Percentiles rank a stretch among this genome's conserved stretches.
Conservation (phyloP, 2,797 vertebrate species). For the Cheracebus regulus region DNA sequence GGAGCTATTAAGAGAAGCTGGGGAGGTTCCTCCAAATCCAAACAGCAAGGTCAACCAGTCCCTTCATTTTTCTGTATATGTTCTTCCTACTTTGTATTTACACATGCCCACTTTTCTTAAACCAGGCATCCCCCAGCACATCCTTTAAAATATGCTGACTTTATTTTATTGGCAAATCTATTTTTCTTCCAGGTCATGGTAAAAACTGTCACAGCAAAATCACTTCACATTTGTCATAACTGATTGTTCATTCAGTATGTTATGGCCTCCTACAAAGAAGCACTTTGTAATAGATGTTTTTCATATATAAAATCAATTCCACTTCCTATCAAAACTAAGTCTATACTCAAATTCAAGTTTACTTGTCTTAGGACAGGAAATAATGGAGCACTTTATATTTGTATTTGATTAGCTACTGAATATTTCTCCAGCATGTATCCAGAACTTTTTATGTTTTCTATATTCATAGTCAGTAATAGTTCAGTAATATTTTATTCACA, state of each 20-base stretch:
- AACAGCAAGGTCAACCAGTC: background rate
- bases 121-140: background rate
- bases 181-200: background rate
- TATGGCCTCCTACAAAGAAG: background rate
- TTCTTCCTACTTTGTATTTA: background rate
- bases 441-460: background rate
- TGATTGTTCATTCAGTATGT: background rate
- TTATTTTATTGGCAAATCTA: background rate
- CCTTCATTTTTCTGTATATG: background rate
- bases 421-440: background rate
- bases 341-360: background rate
- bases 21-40: background rate
- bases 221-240: background rate
- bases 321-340: background rate
- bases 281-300: background rate
- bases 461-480: background rate
- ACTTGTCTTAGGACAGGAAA: background rate
- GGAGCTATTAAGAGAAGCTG: background rate
- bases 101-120: background rate
- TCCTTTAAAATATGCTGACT: background rate
- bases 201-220: background rate
- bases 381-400: background rate
- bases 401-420: background rate
- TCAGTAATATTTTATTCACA: background rate
- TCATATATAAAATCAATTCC: background rate